Evolutionary conservation across 2,797 vertebrate species (phyloP), one percentile per base, ranked within the genome.

Genomic region (Hippopotamyrus pictus): DNA sequence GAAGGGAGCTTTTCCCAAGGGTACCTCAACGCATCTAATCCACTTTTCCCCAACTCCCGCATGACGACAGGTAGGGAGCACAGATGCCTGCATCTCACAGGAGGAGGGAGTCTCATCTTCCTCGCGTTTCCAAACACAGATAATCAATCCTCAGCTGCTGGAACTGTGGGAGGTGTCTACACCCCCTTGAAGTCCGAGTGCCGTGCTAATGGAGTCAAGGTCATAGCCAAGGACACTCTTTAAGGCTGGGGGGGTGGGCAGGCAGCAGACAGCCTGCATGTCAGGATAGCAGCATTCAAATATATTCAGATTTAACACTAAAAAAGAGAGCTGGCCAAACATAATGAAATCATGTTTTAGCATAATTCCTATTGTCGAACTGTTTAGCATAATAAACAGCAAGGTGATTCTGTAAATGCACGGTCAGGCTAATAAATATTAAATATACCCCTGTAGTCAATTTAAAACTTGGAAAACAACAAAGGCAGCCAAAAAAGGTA

Each of bases 321-420:
- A 22, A 65, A 25, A 73, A 73, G 41, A 7, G 41, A 73, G n/a
- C 44, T 4, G 3, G 48, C 51, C 51, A 6, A 37, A 3, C 33
- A 82, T 22, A 82, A 82, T 76, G 19, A 37, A 88, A 22, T n/a
- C 33, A 41, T 54, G 25, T 82, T 88, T 54, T 48, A 82, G 50
- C 50, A 88, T 82, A 82, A 88, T 88, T 54, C 76, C 33, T 37
- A 25, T 73, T 88, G 59, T 50, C 53, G 62, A 76, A 17, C 87
- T 65, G 14, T 48, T 41, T 44, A 88, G 22, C 46, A 88, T 73
- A 73, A 73, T 46, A 65, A 41, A 88, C 59, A 88, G 22, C 22
- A 88, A 62, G 44, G 48, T 41, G 48, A 53, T 57, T 83, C 8
- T 88, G 69, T 33, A 51, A 73, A 33, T 17, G 50, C 17, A 88